These are phyloP conservation scores for Acipenser oxyrinchus DNA, from an alignment of 2,797 vertebrate genomes.

Conservation along the genomic window DNA sequence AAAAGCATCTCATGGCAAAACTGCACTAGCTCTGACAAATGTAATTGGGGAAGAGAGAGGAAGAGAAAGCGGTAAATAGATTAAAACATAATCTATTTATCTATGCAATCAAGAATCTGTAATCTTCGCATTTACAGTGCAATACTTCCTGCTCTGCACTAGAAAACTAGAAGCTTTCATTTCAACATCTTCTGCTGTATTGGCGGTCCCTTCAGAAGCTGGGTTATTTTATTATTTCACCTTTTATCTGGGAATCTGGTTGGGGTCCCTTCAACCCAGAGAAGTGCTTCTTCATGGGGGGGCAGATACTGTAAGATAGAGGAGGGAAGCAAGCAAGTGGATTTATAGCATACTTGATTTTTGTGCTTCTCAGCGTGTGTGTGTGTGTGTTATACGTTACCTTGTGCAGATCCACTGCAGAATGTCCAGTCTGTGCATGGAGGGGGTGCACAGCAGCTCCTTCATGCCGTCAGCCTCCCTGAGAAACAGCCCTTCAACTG, in stretches of 20 bases:
- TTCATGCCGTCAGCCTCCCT: conserved; percentile 57
- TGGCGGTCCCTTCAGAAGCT: too few relatives aligned
- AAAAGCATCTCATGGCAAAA: conserved; percentile 71
- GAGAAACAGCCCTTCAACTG: conserved; percentile 63
- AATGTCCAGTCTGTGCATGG: conserved; percentile 65
- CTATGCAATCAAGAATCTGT: too few relatives aligned
- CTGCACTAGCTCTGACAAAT: conserved; percentile 56
- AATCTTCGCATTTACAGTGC: too few relatives aligned
- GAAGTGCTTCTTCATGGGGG: conserved; percentile 30
- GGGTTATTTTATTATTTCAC: conserved; percentile 20
- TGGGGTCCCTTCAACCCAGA: conserved; percentile 24
- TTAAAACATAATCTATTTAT: background rate
- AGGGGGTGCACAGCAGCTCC: conserved; percentile 68
- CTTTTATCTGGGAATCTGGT: conserved; percentile 37
- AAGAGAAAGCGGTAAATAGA: background rate
- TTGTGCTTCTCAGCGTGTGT: background rate
- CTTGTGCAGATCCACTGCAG: conserved; percentile 72
- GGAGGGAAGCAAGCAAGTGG: background rate
- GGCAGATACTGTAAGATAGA: conserved; percentile 29
- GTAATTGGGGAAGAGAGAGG: background rate
- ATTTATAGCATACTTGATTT: too few relatives aligned
- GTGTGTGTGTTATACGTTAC: conserved; percentile 34
- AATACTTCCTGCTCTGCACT: too few relatives aligned
- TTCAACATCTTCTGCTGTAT: too few relatives aligned
- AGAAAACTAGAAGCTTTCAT: too few relatives aligned